Conservation (phyloP, 2,888 invertebrate species). For the Cistogaster globosa region DNA sequence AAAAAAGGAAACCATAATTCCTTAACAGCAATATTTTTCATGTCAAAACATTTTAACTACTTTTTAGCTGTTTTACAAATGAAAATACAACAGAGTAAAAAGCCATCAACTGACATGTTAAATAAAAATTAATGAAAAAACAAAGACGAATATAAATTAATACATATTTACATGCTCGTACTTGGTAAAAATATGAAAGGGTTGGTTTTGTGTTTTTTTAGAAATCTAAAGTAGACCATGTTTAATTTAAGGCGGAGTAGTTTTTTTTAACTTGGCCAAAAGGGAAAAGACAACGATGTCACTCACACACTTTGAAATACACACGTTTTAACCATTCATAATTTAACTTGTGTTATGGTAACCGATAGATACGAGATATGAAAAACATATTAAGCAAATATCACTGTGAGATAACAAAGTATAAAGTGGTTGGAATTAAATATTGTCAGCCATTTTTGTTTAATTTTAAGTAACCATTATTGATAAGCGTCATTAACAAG, state of each 20-base stretch:
- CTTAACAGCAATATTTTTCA: conserved; percentile 65
- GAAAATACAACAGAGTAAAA: not conserved
- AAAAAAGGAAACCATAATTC: conserved; percentile 69
- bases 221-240: conserved; percentile 49
- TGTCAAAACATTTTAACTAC: conserved; percentile 68
- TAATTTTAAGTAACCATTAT: conserved; percentile 67
- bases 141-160: not conserved
- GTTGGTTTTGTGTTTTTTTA: conserved; percentile 52
- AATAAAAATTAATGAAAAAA: not conserved
- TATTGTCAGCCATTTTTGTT: conserved; percentile 69
- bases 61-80: conserved; percentile 58
- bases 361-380: conserved; percentile 50
- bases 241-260: conserved; percentile 63
- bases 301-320: conserved; percentile 1
- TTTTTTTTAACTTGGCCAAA: conserved; percentile 47
- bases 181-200: conserved; percentile 37
- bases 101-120: conserved; percentile 13
- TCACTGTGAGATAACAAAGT: conserved; percentile 17
- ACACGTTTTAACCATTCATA: conserved; percentile 34
- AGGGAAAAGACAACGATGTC: conserved; percentile 10
- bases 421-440: conserved; percentile 63
- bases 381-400: conserved; percentile 21
- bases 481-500: conserved; percentile 68
- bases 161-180: not conserved
- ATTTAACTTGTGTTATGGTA: conserved; percentile 62